Evolutionary conservation across 1,140 invertebrate genomes (phyloP).

Genomic region (Bombus pyrosoma): DNA sequence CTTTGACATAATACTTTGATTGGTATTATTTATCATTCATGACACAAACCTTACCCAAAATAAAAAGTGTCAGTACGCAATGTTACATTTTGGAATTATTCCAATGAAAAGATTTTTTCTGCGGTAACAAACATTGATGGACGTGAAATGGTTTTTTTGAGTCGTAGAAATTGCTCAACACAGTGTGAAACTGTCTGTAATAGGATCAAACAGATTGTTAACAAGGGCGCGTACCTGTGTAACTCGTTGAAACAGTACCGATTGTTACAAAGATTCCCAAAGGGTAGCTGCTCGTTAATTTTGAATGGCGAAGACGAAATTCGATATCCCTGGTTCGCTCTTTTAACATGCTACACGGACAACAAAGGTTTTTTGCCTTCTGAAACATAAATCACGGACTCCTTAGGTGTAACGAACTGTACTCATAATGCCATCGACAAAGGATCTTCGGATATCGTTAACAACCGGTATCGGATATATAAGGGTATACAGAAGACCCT

Average conservation of each 20-base stretch:
- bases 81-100: not conserved
- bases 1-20: too few relatives aligned
- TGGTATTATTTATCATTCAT: too few relatives aligned
- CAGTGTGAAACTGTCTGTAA: not conserved
- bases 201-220: conserved; percentile 53
- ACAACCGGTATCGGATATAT: conserved; percentile 52
- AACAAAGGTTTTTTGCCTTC: conserved; percentile 52
- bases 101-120: not conserved
- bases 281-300: conserved; percentile 62
- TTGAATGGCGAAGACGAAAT: conserved; percentile 58
- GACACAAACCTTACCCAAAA: too few relatives aligned
- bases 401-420: conserved; percentile 57
- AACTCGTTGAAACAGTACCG: conserved; percentile 47
- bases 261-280: conserved; percentile 56
- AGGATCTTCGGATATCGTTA: conserved; percentile 51
- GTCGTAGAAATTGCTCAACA: not conserved
- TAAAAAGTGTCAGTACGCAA: too few relatives aligned
- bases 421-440: conserved; percentile 44
- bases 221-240: conserved; percentile 14
- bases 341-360: conserved; percentile 41
- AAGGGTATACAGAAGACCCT: not conserved
- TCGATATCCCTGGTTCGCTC: conserved; percentile 42
- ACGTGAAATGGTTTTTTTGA: not conserved
- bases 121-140: not conserved
- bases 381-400: conserved; percentile 53